Conservation (phyloP, 2,888 invertebrate species). For the Lamellibrachia satsuma region DNA sequence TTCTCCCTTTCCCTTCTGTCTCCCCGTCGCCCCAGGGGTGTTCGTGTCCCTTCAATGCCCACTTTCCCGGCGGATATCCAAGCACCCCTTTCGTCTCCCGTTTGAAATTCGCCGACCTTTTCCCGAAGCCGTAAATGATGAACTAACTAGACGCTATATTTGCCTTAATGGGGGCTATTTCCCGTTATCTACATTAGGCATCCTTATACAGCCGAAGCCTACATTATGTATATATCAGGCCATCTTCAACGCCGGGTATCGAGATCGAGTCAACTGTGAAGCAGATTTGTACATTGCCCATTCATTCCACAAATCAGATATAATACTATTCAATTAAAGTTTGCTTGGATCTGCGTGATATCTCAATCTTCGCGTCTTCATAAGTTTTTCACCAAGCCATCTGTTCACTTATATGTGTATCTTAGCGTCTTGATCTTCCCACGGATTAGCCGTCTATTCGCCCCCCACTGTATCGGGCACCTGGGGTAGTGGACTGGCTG, state of each 20-base stretch:
- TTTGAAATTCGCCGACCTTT: slow-evolving; percentile 17
- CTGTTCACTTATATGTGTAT: neutral
- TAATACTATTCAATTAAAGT: neutral
- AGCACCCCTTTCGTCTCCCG: slow-evolving; percentile 13
- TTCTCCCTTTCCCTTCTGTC: slow-evolving; percentile 8
- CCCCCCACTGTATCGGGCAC: neutral
- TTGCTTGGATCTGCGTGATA: slow-evolving; percentile 12
- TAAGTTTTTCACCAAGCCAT: neutral
- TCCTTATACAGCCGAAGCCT: neutral
- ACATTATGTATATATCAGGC: neutral
- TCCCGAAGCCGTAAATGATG: neutral
- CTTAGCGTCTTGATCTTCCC: neutral
- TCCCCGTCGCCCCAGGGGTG: neutral
- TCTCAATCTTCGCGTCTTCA: slow-evolving; percentile 10
- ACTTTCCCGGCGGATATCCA: neutral
- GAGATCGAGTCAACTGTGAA: neutral
- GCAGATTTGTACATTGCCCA: neutral
- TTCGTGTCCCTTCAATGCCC: slow-evolving; percentile 5
- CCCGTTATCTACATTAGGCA: neutral
- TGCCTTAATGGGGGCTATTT: neutral
- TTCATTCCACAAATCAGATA: neutral
- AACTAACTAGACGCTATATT: neutral
- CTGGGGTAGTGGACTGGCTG: neutral
- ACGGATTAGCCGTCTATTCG: neutral
- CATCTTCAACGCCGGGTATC: neutral